phyloP scores from a whole-genome alignment of 2,113 vertebrate genomes.

The Thamnaconus septentrionalis region DNA sequence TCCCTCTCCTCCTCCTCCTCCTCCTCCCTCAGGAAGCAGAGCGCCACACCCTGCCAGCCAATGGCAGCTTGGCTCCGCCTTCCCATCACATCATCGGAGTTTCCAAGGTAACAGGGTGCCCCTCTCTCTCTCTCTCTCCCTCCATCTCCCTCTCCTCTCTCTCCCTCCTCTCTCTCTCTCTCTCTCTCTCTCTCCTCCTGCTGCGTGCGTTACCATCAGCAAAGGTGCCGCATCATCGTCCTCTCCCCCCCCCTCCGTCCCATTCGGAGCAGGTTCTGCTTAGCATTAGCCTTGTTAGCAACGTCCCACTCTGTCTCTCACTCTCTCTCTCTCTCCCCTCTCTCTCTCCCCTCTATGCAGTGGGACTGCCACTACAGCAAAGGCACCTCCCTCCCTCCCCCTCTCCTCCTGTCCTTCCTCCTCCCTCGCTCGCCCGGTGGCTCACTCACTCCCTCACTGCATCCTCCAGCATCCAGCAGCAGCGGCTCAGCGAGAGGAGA shows the following conservation, averaged over 20 bases:
- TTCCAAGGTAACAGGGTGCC: constrained; percentile 88
- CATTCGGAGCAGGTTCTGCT: no score
- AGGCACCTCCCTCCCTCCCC: constrained; percentile 79
- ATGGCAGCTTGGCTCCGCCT: constrained; percentile 84
- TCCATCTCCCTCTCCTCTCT: constrained; percentile 68
- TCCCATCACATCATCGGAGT: constrained; percentile 91
- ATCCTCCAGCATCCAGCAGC: constrained; percentile 79
- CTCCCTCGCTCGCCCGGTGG: constrained; percentile 28
- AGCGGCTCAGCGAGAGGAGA: constrained; percentile 72
- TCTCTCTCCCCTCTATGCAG: constrained; percentile 48
- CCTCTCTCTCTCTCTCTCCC: constrained; percentile 16
- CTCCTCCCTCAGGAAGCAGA: constrained; percentile 36
- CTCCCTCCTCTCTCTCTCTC: constrained; percentile 52
- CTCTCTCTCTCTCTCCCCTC: constrained; percentile 20
- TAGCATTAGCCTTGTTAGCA: no score
- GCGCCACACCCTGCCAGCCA: constrained; percentile 81
- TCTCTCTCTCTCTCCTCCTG: constrained; percentile 19
- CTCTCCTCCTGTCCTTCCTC: constrained; percentile 39
- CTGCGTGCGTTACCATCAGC: background rate
- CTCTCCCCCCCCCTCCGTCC: no score
- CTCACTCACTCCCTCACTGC: constrained; percentile 43
- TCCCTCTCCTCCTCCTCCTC: background rate
- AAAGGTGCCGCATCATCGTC: no score
- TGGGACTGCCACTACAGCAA: constrained; percentile 47
- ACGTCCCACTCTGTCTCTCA: constrained; percentile 49